Evolutionary conservation across 2,113 vertebrate species (phyloP), one percentile per base, ranked within the genome.

Genomic region (Daubentonia madagascariensis): DNA sequence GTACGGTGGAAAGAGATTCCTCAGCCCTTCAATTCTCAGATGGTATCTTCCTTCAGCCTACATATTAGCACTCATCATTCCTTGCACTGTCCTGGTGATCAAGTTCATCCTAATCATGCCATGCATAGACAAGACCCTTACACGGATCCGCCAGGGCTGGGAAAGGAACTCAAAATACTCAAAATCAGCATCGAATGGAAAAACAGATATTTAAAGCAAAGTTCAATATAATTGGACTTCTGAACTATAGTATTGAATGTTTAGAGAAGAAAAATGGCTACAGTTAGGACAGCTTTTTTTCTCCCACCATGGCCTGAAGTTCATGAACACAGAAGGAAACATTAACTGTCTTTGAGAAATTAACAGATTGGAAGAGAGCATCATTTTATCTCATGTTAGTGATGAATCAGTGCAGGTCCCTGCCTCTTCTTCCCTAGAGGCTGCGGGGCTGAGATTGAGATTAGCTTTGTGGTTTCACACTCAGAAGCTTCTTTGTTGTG

Each of bases 61-160:
- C 43, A 98, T 99, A 89, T 93, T 99, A 30, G 98, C 99, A 0
- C 99, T 99, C 87, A 98, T 99, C 63, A 48, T 99, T 91, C 99
- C 99, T 0, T 99, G 99, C 22, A 94, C 98, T 9, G 99, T 99
- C 54, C 96, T 99, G 83, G 97, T 98, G 70, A 96, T 99, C 59
- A 99, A 99, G 98, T 97, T 99, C 30, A 94, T 99, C 88, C 98
- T 99, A 35, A 89, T 99, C 95, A 89, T 99, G 32, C 99, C 99
- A 0, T 99, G 99, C 43, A 52, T 99, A 81, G 99, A 99, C 97
- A 99, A 96, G 70, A 98, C 94, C 8, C 98, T 99, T 63, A 99
- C 96, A 0, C 98, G 84, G 76, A 99, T 99, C 90, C 99, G 99
- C 12, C 99, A 99, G 93, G 99, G 99, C 61, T 99, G 99, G 99